Evolutionary conservation across 2,888 invertebrate species (phyloP), one percentile per base, ranked within the genome.

Genomic region (Ochropleura leucogaster): DNA sequence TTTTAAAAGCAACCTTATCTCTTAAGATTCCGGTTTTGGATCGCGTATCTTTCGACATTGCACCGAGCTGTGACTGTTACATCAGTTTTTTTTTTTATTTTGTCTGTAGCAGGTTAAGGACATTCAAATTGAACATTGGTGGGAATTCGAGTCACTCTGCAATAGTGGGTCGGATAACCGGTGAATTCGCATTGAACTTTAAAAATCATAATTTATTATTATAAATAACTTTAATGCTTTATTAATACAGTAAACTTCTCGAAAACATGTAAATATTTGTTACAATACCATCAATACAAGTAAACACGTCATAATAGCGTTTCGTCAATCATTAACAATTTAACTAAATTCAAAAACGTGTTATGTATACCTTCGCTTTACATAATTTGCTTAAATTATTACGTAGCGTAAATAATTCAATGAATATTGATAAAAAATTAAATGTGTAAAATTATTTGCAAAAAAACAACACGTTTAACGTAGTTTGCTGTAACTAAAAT

Each of bases 21-120:
- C 20, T 65, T 68, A n/a, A 10, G 16, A 84, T 70, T 77, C 85
- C 65, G 67, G 83, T 82, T 85, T 84, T 64, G 68, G n/a, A 62
- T 66, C 62, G 62, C 47, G 68, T 76, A 55, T 69, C 60, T 82
- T 83, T 77, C 80, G 57, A 84, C 72, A 76, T 80, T 77, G 55
- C 18, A 71, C 3, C 53, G 55, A n/a, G 62, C 47, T 65, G 66
- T 64, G 63, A 69, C 42, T 70, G 68, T 76, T 85, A 76, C 79
- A 70, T 83, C 60, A 77, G 49, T 63, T 68, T 64, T 65, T 69
- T 63, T 65, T 69, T 63, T 80, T 64, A 53, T 68, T 64, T 69
- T 64, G 46, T 42, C 44, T 68, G 55, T 60, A 68, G 44, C 74
- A 55, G 51, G 73, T 77, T 83, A 72, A 72, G 77, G 77, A 72